Percentiles rank a stretch among this genome's conserved stretches.
Conservation (phyloP, 2,113 vertebrate species). For the Festucalex cinctus region DNA sequence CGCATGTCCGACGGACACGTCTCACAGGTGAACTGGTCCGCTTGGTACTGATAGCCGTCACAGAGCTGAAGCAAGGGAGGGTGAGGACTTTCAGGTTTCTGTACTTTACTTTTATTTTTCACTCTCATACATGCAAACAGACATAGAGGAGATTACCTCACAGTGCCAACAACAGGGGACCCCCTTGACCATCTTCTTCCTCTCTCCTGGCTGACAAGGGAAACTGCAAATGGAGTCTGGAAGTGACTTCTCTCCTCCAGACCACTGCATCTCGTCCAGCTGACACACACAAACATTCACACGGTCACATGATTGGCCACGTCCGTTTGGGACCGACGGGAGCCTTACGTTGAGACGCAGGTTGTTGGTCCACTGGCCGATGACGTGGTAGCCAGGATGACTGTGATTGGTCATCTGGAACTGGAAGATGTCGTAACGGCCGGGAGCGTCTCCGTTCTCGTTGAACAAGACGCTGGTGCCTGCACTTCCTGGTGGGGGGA, state of each 20-base stretch:
- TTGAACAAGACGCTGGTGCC: conserved; percentile 89
- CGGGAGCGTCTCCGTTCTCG: conserved; percentile 86
- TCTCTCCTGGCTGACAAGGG: conserved; percentile 76
- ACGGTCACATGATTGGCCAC: not conserved
- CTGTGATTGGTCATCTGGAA: conserved; percentile 84
- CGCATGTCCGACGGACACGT: conserved; percentile 77
- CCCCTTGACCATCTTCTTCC: conserved; percentile 84
- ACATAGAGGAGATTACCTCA: conserved; percentile 53
- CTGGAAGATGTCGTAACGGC: conserved; percentile 93
- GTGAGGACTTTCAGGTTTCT: too few relatives aligned
- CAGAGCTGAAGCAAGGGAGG: conserved; percentile 61
- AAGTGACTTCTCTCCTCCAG: conserved; percentile 63
- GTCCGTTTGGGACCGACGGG: not conserved
- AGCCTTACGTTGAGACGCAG: conserved; percentile 77
- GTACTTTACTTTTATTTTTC: too few relatives aligned
- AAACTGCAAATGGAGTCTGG: conserved; percentile 84
- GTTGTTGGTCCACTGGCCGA: conserved; percentile 87
- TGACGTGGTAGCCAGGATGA: conserved; percentile 77
- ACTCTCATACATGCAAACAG: not conserved
- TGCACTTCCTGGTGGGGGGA: conserved; percentile 76
- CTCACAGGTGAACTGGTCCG: conserved; percentile 78
- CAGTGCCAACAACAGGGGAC: conserved; percentile 85
- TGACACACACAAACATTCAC: conserved; percentile 32
- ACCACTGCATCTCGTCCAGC: conserved; percentile 85
- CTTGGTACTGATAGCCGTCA: conserved; percentile 79